phyloP scores from a whole-genome alignment of 2,888 invertebrate genomes.

The Acholoe squamosa region DNA sequence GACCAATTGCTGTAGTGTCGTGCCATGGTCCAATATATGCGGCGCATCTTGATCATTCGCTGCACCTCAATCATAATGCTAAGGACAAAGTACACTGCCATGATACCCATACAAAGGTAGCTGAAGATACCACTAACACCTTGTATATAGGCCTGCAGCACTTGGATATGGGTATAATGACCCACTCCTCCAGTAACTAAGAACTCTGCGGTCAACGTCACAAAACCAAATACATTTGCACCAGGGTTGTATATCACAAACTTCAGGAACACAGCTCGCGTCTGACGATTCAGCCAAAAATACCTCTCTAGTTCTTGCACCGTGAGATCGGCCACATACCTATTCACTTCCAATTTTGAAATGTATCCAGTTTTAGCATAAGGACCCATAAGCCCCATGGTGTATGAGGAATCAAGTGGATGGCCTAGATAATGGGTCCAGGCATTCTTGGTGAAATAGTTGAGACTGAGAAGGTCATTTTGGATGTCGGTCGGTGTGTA shows the following conservation, averaged over 20 bases:
- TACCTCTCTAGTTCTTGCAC: constrained; percentile 37
- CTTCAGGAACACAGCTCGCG: constrained; percentile 60
- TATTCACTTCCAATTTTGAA: constrained; percentile 25
- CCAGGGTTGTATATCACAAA: constrained; percentile 40
- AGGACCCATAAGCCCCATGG: background rate
- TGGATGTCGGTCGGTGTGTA: background rate
- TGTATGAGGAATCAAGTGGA: background rate
- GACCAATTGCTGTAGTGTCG: constrained; percentile 63
- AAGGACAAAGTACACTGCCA: constrained; percentile 12
- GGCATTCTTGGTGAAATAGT: background rate
- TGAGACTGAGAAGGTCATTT: background rate
- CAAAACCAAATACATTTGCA: background rate
- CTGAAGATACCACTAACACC: background rate
- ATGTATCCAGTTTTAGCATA: constrained; percentile 43
- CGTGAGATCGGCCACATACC: background rate
- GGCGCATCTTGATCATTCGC: background rate
- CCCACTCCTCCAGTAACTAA: background rate
- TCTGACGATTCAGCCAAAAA: constrained; percentile 56
- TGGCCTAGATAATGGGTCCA: constrained; percentile 24
- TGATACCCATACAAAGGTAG: background rate
- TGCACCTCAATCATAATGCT: background rate
- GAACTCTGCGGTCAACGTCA: constrained; percentile 46
- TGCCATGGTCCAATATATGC: background rate
- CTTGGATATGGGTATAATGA: constrained; percentile 5
- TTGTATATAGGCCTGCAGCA: background rate